Conservation (phyloP, 2,113 vertebrate species). For the Stercorarius parasiticus region DNA sequence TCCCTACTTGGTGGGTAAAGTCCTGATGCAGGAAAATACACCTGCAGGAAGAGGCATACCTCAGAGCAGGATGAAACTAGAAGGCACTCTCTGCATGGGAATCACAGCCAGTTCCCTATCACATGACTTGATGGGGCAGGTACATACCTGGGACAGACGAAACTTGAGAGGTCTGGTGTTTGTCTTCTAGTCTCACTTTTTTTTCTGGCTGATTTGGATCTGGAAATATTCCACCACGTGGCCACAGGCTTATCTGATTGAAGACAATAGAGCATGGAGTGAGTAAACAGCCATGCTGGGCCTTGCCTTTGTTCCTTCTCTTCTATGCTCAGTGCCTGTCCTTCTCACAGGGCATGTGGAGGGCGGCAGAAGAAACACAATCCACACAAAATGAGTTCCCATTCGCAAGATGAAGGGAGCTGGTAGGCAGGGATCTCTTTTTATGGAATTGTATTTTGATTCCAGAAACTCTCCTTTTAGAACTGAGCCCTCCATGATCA, state of each 20-base stretch:
- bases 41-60: neutral
- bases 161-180: conserved; percentile 17
- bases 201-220: neutral
- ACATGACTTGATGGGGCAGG: neutral
- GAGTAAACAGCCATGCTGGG: conserved; percentile 19
- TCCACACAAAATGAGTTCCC: neutral
- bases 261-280: neutral
- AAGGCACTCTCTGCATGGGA: neutral
- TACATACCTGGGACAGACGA: conserved; percentile 2
- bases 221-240: neutral
- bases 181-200: neutral
- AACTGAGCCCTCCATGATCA: neutral
- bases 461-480: neutral
- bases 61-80: neutral
- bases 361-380: neutral
- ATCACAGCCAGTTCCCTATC: neutral
- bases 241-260: conserved; percentile 48
- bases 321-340: neutral
- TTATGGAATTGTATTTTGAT: neutral
- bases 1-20: neutral
- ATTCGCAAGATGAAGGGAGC: neutral
- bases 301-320: neutral
- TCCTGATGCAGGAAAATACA: neutral
- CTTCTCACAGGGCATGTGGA: neutral
- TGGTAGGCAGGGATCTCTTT: neutral